Evolutionary conservation across 2,113 vertebrate genomes (phyloP), one percentile per base, ranked within the genome.

Genomic region (Speoplatyrhinus poulsoni): DNA sequence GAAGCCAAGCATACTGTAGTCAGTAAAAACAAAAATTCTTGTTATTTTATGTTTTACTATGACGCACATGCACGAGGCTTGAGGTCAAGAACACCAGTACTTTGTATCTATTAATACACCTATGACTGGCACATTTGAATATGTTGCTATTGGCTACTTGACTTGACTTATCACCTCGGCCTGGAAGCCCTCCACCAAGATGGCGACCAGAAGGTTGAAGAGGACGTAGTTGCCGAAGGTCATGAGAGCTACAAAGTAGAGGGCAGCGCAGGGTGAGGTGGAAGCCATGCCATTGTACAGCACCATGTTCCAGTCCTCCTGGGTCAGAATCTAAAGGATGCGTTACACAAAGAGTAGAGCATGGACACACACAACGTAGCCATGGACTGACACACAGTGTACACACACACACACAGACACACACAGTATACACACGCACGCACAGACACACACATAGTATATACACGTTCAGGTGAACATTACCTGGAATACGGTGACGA

Each of bases 281-380:
- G 97, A 98, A 11, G 97, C 98, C 93, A 94, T 94, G 75, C 97
- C 98, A 0, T 99, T 98, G 84, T 99, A 99, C 36, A 99, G 92
- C 19, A 99, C 98, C 70, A 98, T 95, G 17, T 99, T 99, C 97
- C 98, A 99, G 91, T 99, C 98, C 86, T 99, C 98, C 88, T 99
- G 98, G 15, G 98, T 99, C 77, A 99, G 91, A 79, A 99, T 99
- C 97, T 99, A 73, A 5, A 76, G 61, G 4, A 70, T 61, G 70
- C 49, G 46, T 66, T 46, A 67, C 32, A 70, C 53, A 71, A 13
- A 72, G 16, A 62, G 16, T 60, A n/a, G 32, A 15, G 19, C 16
- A 57, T 26, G 52, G 6, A 65, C 36, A 65, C 46, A 41, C 48
- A 56, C 10, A n/a, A 16, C 58, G 3, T 2, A 49, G 11, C 12